These are phyloP conservation scores for Enteromius treurensis DNA, from an alignment of 2,797 vertebrate genomes.

Conservation along the genomic window DNA sequence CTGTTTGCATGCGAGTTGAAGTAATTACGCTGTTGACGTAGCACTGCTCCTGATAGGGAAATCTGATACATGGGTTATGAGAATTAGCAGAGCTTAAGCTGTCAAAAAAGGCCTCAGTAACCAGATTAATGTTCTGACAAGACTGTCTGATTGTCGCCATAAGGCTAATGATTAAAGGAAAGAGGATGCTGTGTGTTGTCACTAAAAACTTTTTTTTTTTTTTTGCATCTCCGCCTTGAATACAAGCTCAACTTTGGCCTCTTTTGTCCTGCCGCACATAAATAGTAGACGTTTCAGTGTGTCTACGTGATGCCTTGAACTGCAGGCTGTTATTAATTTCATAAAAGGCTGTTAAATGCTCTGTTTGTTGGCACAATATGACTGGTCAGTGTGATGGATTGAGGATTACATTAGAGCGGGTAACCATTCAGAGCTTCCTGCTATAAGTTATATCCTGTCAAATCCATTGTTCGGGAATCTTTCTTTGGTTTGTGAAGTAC, in stretches of 20 bases:
- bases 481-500: slow-evolving; percentile 55
- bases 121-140: slow-evolving; percentile 70
- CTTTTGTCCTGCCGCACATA: slow-evolving; percentile 14
- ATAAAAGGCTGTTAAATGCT: slow-evolving; percentile 16
- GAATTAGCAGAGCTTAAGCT: slow-evolving; percentile 74
- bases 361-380: slow-evolving; percentile 22
- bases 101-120: slow-evolving; percentile 75
- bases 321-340: slow-evolving; percentile 15
- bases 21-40: slow-evolving; percentile 56
- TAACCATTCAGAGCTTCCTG: slow-evolving; percentile 47
- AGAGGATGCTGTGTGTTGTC: slow-evolving; percentile 34
- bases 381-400: slow-evolving; percentile 39
- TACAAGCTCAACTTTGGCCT: neutral
- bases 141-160: slow-evolving; percentile 67
- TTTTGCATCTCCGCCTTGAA: neutral
- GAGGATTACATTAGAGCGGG: slow-evolving; percentile 16
- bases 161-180: slow-evolving; percentile 67
- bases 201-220: slow-evolving; percentile 51
- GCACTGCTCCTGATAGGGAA: slow-evolving; percentile 70
- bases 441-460: slow-evolving; percentile 37
- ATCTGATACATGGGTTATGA: slow-evolving; percentile 73
- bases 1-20: slow-evolving; percentile 32
- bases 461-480: slow-evolving; percentile 56
- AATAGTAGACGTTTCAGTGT: neutral
- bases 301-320: neutral